Evolutionary conservation across 2,797 vertebrate genomes (phyloP).

Genomic region (Periophthalmus magnuspinnatus): DNA sequence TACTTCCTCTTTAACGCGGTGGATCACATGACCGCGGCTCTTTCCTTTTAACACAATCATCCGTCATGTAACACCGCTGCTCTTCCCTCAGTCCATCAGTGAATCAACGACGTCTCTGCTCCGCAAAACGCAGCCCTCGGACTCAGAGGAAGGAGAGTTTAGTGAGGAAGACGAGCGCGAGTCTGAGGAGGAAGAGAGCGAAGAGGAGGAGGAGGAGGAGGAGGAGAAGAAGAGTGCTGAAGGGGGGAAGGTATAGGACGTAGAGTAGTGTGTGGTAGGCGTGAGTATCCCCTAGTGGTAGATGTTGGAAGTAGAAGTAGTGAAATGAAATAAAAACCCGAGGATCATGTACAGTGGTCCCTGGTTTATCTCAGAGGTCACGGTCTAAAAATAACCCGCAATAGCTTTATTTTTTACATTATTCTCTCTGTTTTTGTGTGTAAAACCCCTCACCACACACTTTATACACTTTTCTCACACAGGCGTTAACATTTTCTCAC

Average conservation of each 20-base stretch:
- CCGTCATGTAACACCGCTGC: constrained; percentile 52
- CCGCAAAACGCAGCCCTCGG: constrained; percentile 20
- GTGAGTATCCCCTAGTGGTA: constrained; percentile 5
- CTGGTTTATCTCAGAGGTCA: too few species aligned
- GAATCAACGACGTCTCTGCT: constrained; percentile 53
- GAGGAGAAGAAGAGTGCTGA: constrained; percentile 55
- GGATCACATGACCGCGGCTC: constrained; percentile 12
- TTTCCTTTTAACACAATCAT: constrained; percentile 36
- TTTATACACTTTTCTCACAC: too few species aligned
- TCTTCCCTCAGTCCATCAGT: constrained; percentile 66
- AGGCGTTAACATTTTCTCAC: too few species aligned
- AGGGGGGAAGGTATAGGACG: constrained; percentile 67
- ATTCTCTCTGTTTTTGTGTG: too few species aligned
- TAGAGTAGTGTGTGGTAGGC: constrained; percentile 26
- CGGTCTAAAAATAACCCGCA: too few species aligned
- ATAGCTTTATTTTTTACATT: too few species aligned
- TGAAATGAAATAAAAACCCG: too few species aligned
- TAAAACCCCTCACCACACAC: too few species aligned
- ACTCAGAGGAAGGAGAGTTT: constrained; percentile 50
- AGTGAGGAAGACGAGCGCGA: constrained; percentile 64
- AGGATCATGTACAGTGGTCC: too few species aligned
- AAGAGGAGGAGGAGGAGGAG: constrained; percentile 49
- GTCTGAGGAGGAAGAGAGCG: constrained; percentile 62
- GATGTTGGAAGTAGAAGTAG: background rate
- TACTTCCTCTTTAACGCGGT: constrained; percentile 4